These are phyloP conservation scores for Gallinago solitaria DNA, from an alignment of 2,797 vertebrate species.

Conservation along the genomic window DNA sequence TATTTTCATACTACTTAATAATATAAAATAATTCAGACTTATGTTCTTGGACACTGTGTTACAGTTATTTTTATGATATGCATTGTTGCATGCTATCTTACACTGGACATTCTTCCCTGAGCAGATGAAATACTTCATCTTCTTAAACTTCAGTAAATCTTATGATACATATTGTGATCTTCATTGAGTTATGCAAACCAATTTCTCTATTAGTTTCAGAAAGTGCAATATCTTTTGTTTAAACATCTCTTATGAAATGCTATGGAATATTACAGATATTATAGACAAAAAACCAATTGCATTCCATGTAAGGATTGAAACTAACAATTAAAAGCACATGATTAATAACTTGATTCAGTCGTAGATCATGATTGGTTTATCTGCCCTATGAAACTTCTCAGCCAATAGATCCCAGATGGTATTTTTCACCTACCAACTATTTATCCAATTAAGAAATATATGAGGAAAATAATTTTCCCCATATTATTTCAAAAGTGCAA, in stretches of 20 bases:
- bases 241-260: not conserved
- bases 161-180: not conserved
- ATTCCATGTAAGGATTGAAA: constrained; percentile 32
- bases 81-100: constrained; percentile 36
- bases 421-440: not conserved
- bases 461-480: not conserved
- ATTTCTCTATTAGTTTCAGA: not conserved
- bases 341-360: not conserved
- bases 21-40: not conserved
- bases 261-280: not conserved
- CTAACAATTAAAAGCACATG: constrained; percentile 27
- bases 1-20: constrained; percentile 38
- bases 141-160: constrained; percentile 1
- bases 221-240: constrained; percentile 13
- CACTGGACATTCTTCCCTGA: not conserved
- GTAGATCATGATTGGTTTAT: constrained; percentile 23
- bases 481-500: not conserved
- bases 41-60: not conserved
- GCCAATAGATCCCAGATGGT: not conserved
- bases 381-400: not conserved
- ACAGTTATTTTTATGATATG: constrained; percentile 18
- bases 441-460: not conserved
- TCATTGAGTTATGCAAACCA: not conserved
- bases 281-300: not conserved
- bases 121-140: not conserved